Percentiles rank a stretch among this genome's conserved stretches.
Evolutionary conservation across 2,113 vertebrate species (phyloP).

Genomic region (Gavia stellata): DNA sequence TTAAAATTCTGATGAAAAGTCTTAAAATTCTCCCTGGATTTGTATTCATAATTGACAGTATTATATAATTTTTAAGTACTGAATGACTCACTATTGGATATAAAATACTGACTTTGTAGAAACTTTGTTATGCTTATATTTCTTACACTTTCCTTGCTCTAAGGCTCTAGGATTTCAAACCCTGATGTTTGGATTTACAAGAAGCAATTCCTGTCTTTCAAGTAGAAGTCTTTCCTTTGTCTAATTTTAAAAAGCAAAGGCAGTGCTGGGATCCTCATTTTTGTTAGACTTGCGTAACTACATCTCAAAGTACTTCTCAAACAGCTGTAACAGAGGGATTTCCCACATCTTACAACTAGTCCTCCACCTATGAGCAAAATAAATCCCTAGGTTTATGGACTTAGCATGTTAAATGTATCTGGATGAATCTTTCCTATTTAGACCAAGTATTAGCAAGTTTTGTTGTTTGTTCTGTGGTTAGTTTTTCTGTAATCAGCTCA

Average conservation of each 20-base stretch:
- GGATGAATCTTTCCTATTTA: background rate
- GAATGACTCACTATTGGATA: background rate
- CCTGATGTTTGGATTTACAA: background rate
- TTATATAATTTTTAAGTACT: constrained; percentile 26
- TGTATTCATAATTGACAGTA: background rate
- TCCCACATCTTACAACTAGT: constrained; percentile 2
- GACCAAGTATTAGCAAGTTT: background rate
- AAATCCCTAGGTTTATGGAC: background rate
- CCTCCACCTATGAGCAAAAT: background rate
- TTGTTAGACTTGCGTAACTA: background rate
- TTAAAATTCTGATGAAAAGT: background rate
- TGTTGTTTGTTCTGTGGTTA: background rate
- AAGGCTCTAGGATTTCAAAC: background rate
- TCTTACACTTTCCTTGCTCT: background rate
- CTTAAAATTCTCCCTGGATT: background rate
- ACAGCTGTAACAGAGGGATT: constrained; percentile 16
- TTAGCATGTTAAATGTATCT: background rate
- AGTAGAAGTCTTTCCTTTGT: background rate
- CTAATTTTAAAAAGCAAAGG: constrained; percentile 15
- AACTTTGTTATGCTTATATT: background rate
- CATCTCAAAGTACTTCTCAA: constrained; percentile 21
- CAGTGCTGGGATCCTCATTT: background rate
- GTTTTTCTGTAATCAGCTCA: background rate
- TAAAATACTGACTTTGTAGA: background rate
- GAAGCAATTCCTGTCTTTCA: background rate